Conservation (phyloP, 2,113 vertebrate genomes). For the Todiramphus chloris region DNA sequence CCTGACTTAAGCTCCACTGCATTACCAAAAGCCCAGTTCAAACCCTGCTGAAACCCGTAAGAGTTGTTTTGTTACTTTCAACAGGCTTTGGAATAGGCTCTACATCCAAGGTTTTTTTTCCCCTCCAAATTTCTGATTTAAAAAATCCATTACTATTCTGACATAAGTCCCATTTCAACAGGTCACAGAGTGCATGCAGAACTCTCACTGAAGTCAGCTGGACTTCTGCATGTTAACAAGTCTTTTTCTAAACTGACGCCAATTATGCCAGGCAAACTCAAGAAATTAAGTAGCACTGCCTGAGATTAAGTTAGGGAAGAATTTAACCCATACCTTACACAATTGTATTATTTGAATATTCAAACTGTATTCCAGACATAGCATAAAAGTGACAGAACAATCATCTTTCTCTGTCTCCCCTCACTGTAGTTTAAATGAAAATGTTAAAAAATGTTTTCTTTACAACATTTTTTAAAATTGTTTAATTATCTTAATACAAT, state of each 20-base stretch:
- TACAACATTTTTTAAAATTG: slow-evolving; percentile 53
- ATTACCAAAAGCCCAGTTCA: not conserved
- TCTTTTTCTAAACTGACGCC: not conserved
- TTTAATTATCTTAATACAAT: slow-evolving; percentile 51
- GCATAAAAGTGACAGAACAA: slow-evolving; percentile 40
- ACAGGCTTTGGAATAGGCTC: not conserved
- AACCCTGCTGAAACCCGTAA: not conserved
- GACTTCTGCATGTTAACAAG: not conserved
- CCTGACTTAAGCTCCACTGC: not conserved
- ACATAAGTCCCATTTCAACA: not conserved
- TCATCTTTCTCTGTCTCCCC: slow-evolving; percentile 30
- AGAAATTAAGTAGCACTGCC: not conserved
- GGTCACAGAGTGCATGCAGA: not conserved
- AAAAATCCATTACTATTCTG: not conserved
- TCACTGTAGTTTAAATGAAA: slow-evolving; percentile 56
- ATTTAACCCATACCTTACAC: not conserved
- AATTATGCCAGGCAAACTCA: not conserved
- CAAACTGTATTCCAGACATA: not conserved
- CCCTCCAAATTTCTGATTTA: not conserved
- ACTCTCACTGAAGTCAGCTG: not conserved
- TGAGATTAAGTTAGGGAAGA: not conserved
- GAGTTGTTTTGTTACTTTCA: not conserved
- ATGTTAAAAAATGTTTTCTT: slow-evolving; percentile 50
- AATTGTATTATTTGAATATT: not conserved
- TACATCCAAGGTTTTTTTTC: not conserved